Conservation (phyloP, 2,797 vertebrate species). For the Triplophysa bombifrons region DNA sequence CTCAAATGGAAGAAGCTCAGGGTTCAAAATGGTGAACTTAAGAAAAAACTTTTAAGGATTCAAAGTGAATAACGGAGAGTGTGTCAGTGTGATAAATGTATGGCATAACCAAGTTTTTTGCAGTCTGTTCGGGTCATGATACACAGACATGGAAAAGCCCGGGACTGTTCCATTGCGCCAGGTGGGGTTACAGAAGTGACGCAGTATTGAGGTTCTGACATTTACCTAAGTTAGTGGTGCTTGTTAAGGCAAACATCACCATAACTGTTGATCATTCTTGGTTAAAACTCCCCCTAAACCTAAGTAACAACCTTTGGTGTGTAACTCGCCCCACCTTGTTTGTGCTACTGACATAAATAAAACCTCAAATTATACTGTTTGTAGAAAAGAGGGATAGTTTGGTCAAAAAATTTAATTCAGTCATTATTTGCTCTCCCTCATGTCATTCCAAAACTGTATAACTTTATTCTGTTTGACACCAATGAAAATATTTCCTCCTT, state of each 20-base stretch:
- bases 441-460: too few species aligned
- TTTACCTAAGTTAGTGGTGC: slow-evolving; percentile 7
- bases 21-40: too few species aligned
- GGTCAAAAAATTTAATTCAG: too few species aligned
- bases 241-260: not conserved
- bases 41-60: not conserved
- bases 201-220: slow-evolving; percentile 7
- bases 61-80: not conserved
- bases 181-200: slow-evolving; percentile 34
- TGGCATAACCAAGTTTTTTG: slow-evolving; percentile 19
- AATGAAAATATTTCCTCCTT: too few species aligned
- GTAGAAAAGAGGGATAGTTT: not conserved
- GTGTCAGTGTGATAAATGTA: not conserved
- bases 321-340: not conserved
- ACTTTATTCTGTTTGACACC: too few species aligned
- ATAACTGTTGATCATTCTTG: not conserved
- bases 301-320: not conserved
- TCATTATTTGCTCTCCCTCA: too few species aligned
- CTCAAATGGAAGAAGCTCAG: too few species aligned
- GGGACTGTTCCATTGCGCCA: slow-evolving; percentile 31
- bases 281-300: not conserved
- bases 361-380: not conserved
- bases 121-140: slow-evolving; percentile 27
- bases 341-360: not conserved
- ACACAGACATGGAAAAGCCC: slow-evolving; percentile 12